A percentile compares a stretch with the other conserved stretches of the same genome.
phyloP scores from a whole-genome alignment of 64 coral and sea anemone species.

The Porites australiensis region DNA sequence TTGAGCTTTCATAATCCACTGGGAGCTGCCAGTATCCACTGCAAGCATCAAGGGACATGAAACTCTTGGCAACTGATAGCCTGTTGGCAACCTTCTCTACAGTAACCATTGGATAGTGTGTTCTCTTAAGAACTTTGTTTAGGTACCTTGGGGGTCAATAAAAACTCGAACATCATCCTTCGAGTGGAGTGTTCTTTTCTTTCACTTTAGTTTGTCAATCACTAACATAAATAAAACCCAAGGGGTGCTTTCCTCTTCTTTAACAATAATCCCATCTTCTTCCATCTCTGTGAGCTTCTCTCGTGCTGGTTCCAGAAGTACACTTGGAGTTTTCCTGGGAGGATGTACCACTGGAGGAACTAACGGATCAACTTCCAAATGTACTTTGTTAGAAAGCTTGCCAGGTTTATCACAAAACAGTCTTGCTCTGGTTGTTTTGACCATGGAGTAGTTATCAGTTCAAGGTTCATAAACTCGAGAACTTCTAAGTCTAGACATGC shows the following conservation, averaged over 20 bases:
- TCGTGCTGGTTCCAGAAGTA: slow-evolving; percentile 22
- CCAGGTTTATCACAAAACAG: slow-evolving; percentile 31
- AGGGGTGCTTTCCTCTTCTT: slow-evolving; percentile 61
- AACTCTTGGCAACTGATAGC: neutral
- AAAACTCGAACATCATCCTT: slow-evolving; percentile 44
- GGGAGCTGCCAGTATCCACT: too few species aligned
- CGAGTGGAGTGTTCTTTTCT: slow-evolving; percentile 22
- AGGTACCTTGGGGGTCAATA: slow-evolving; percentile 37
- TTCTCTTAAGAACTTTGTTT: neutral
- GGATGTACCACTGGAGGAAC: slow-evolving; percentile 23
- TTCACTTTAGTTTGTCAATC: slow-evolving; percentile 64
- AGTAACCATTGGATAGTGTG: slow-evolving; percentile 44
- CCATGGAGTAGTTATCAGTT: slow-evolving; percentile 21
- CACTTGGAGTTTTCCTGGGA: slow-evolving; percentile 24
- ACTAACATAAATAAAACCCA: slow-evolving; percentile 36
- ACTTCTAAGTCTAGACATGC: slow-evolving; percentile 51
- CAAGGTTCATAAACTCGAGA: slow-evolving; percentile 23
- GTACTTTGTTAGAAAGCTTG: neutral
- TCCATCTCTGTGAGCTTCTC: slow-evolving; percentile 60
- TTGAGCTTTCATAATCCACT: slow-evolving; percentile 10
- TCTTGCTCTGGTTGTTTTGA: neutral
- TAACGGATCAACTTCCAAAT: slow-evolving; percentile 16
- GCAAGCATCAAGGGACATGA: slow-evolving; percentile 30
- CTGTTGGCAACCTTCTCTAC: slow-evolving; percentile 29
- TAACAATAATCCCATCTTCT: slow-evolving; percentile 70